A percentile compares a stretch with the other conserved stretches of the same genome.
Conservation (phyloP, 2,113 vertebrate genomes). For the Aleadryas rufinucha region DNA sequence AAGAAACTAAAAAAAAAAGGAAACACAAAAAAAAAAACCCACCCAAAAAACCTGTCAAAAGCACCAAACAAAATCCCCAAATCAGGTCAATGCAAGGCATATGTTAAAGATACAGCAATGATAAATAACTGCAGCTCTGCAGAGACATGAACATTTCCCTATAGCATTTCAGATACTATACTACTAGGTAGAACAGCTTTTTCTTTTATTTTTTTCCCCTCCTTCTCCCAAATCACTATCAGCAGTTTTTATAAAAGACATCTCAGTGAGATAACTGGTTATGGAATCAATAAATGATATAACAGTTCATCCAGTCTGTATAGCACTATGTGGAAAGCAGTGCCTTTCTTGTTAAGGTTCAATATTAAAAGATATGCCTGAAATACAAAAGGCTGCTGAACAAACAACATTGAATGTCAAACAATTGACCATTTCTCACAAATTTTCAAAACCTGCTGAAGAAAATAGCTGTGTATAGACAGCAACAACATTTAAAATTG, state of each 20-base stretch:
- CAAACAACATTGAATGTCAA: constrained; percentile 66
- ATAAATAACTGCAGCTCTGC: constrained; percentile 7
- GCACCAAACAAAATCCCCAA: neutral
- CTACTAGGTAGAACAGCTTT: neutral
- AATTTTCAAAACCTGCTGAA: constrained; percentile 41
- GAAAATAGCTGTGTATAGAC: constrained; percentile 41
- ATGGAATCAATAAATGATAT: constrained; percentile 65
- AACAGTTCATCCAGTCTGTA: constrained; percentile 48
- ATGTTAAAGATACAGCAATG: neutral
- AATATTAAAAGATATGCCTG: constrained; percentile 66
- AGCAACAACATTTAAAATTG: constrained; percentile 39
- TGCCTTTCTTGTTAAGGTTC: constrained; percentile 62
- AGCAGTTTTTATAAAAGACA: constrained; percentile 62
- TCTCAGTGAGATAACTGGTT: constrained; percentile 54
- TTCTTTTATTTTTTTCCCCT: neutral
- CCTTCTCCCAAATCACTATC: constrained; percentile 33
- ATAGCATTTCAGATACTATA: neutral
- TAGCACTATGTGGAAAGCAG: constrained; percentile 9
- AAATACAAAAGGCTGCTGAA: constrained; percentile 67
- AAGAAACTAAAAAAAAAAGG: neutral
- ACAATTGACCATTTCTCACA: constrained; percentile 60
- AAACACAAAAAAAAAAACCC: neutral
- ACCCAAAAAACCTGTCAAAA: neutral
- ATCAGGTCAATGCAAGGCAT: neutral
- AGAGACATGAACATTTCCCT: neutral